Evolutionary conservation across 2,797 vertebrate species (phyloP), one percentile per base, ranked within the genome.

Genomic region (Sebastes cheni): DNA sequence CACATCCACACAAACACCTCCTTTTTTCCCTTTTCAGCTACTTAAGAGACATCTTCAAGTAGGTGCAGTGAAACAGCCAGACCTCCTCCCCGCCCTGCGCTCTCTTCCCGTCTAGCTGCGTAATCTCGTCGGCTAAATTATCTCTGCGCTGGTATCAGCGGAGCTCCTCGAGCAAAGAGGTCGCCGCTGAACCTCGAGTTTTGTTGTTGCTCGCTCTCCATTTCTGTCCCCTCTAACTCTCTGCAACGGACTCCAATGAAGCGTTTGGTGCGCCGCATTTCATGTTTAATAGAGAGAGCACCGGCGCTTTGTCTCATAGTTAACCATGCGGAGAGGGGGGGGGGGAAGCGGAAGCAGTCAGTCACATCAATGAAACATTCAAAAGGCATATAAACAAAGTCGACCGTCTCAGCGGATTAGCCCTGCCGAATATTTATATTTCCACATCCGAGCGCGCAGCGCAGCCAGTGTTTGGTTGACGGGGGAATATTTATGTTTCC

Each of bases 321-420:
- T 85, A 84, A 67, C 81, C 86, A 86, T 89, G 81, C 65, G 14
- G 75, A 81, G 79, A 67, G 25, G 23, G 66, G 30, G 58, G 50
- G 12, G 34, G 25, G 18, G 3, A 50, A 50, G 46, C 22, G 59
- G 87, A 87, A 87, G 87, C 91, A 92, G 86, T 89, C 82, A 87
- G 82, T 93, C 83, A 88, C 86, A 88, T 90, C 79, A 82, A 84
- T 93, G 86, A 91, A 93, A 91, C 88, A 89, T 93, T 92, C 87
- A 90, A 83, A 91, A 85, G 86, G 79, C 86, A 87, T 77, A 91
- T 91, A 91, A 94, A 91, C 88, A 92, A 84, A 91, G 88, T 88
- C 68, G 34, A 72, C 69, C 67, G 67, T 89, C 87, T 89, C 86
- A 25, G 83, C 76, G 86, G 83, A 92, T 91, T 90, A 90, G 71